Evolutionary conservation across 2,113 vertebrate species (phyloP).

Genomic region (Willisornis vidua): DNA sequence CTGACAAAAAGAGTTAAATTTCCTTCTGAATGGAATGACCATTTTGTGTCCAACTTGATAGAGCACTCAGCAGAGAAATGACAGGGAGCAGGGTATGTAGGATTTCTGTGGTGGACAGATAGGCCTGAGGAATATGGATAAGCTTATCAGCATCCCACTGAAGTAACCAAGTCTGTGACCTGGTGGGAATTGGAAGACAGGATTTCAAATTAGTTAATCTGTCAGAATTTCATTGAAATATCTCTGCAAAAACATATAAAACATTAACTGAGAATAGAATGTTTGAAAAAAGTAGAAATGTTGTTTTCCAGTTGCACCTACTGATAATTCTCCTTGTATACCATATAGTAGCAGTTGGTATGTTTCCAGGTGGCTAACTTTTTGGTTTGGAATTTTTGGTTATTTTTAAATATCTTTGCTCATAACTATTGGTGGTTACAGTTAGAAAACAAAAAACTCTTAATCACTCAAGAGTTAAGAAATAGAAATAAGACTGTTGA

Average conservation of each 20-base stretch:
- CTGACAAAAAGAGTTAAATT: neutral
- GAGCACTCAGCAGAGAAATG: neutral
- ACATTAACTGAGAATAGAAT: neutral
- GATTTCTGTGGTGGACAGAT: neutral
- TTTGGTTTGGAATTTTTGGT: neutral
- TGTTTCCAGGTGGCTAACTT: neutral
- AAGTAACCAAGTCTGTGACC: neutral
- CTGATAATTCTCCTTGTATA: neutral
- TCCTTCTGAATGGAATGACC: neutral
- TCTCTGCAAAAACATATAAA: neutral
- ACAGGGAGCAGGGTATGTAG: neutral
- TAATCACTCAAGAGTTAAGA: slow-evolving; percentile 24
- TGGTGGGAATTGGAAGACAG: neutral
- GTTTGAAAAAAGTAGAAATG: neutral
- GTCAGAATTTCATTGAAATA: slow-evolving; percentile 4
- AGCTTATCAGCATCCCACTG: neutral
- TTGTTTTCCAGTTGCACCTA: neutral
- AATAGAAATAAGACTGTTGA: neutral
- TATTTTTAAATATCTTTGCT: neutral
- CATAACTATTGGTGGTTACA: neutral
- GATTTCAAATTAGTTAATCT: neutral
- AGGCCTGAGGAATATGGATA: neutral
- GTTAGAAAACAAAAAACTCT: neutral
- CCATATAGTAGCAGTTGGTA: neutral
- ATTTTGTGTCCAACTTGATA: neutral